Evolutionary conservation across 1,140 invertebrate species (phyloP), one percentile per base, ranked within the genome.

Genomic region (Artemia franciscana): DNA sequence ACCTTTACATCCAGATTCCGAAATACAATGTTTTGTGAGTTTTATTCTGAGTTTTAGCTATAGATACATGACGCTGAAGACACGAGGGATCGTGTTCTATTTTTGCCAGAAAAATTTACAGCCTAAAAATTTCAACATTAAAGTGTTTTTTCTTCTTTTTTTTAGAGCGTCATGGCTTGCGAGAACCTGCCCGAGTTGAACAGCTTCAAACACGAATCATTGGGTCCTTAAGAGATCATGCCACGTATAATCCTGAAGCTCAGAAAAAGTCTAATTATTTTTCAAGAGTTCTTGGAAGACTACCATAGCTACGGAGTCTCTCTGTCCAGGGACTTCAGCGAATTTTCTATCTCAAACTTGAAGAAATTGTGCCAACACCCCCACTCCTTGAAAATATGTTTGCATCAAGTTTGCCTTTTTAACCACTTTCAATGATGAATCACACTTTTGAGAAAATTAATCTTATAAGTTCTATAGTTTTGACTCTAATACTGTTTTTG

Each of bases 171-270:
- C 89, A 93, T 69, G 91, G 91, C 18, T 74, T 95, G 62, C 85
- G 87, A 70, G 91, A 95, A 69, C 86, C 90, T 0, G 82, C 87
- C 67, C 84, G 86, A 68, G 88, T 95, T 65, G 91, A 96, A 71
- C 88, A 90, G 68, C 74, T 95, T 5, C 91, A 95, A 72, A 91
- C 89, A 86, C 92, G 91, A 73, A 89, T 96, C 67, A 93, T 95
- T 65, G 84, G 86, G 60, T 89, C 89, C 58, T 76, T 97, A 9
- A 79, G 88, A 7, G 91, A 95, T 68, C 91, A 95, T 76, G 90
- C 93, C 69, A 93, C 89, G 5, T 91, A 92, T 76, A 90, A 91
- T 72, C 82, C 82, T 60, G 89, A 86, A 70, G 89, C 83, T n/a
- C 86, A 88, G 73, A 80, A 80, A 68, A 89, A 86, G 71, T 80